phyloP scores from a whole-genome alignment of 2,888 invertebrate genomes.

The Phlogophora meticulosa region DNA sequence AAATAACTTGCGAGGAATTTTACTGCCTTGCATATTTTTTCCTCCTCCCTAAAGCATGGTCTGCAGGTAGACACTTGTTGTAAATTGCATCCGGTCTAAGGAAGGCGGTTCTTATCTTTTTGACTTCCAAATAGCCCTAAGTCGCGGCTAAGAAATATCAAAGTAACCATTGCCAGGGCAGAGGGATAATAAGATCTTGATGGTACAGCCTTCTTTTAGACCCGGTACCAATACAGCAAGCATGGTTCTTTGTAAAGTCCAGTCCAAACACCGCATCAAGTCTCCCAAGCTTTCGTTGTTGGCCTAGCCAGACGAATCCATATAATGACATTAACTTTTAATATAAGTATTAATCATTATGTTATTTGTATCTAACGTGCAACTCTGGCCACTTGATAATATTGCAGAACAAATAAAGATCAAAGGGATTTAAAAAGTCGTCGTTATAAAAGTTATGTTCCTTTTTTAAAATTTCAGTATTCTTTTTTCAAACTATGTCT shows the following conservation, averaged over 20 bases:
- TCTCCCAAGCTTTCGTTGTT: conserved; percentile 48
- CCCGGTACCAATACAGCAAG: not conserved
- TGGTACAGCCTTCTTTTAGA: conserved; percentile 4
- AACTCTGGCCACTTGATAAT: conserved; percentile 29
- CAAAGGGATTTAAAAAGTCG: not conserved
- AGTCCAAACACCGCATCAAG: conserved; percentile 27
- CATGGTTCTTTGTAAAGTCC: not conserved
- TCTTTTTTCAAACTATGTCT: not conserved
- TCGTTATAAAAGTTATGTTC: not conserved
- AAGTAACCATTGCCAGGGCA: not conserved
- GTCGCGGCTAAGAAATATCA: not conserved
- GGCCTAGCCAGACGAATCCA: conserved; percentile 58
- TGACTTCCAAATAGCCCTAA: not conserved
- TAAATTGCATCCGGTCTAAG: conserved; percentile 1
- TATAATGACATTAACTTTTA: conserved; percentile 61
- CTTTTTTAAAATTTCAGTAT: not conserved
- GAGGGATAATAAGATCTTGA: not conserved
- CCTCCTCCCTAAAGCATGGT: not conserved
- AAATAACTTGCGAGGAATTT: not conserved
- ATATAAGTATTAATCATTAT: conserved; percentile 59
- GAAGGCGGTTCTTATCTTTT: not conserved
- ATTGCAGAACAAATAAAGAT: not conserved
- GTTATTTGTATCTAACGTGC: conserved; percentile 63
- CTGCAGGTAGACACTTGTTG: not conserved
- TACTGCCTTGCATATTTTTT: not conserved